phyloP scores from a whole-genome alignment of 1,140 invertebrate species.

The Oscheius sp. region DNA sequence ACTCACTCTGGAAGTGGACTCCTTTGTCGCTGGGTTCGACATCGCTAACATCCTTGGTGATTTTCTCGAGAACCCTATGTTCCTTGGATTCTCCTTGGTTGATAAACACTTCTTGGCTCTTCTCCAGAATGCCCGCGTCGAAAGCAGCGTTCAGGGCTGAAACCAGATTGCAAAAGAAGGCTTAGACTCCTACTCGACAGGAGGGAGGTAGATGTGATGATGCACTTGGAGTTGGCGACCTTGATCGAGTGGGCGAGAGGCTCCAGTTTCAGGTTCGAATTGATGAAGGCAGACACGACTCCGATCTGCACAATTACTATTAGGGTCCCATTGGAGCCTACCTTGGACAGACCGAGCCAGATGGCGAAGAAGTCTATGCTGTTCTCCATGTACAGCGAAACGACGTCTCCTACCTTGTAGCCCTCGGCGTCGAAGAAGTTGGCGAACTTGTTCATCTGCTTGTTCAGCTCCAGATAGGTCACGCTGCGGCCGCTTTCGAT shows the following conservation, averaged over 20 bases:
- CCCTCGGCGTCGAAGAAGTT: conserved; percentile 64
- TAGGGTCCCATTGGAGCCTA: too few species aligned
- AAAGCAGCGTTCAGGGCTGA: neutral
- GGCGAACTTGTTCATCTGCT: conserved; percentile 51
- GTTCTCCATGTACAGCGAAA: conserved; percentile 82
- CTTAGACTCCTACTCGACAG: conserved; percentile 30
- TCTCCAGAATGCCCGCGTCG: conserved; percentile 7
- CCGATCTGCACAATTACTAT: conserved; percentile 67
- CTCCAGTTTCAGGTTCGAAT: conserved; percentile 76
- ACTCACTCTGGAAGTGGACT: conserved; percentile 51
- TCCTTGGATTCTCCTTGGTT: neutral
- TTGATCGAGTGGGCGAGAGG: conserved; percentile 72
- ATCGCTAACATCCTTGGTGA: conserved; percentile 3
- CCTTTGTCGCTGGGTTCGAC: conserved; percentile 33
- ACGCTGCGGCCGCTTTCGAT: conserved; percentile 40
- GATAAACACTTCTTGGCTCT: conserved; percentile 7
- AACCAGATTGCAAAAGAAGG: neutral
- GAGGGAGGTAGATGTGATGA: conserved; percentile 31
- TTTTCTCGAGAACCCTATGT: conserved; percentile 7
- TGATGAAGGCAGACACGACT: conserved; percentile 79
- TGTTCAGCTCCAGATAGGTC: conserved; percentile 57
- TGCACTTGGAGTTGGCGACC: conserved; percentile 39
- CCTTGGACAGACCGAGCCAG: conserved; percentile 65
- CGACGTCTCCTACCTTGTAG: conserved; percentile 73
- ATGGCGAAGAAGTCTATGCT: conserved; percentile 58